These are phyloP conservation scores for Gonocerus acuteangulatus DNA, from an alignment of 2,888 invertebrate genomes.

Conservation along the genomic window DNA sequence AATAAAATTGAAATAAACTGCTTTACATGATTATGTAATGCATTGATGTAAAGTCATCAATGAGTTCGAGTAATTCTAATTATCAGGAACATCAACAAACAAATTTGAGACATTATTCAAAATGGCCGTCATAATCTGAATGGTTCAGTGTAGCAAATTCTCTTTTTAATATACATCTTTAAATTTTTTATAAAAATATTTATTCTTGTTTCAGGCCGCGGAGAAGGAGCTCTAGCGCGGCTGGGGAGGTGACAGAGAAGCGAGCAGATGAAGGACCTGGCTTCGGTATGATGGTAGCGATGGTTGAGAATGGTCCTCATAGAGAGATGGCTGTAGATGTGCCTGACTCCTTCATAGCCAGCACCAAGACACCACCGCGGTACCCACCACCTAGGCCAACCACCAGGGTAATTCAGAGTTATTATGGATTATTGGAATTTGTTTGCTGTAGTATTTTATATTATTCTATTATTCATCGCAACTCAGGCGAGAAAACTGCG, in stretches of 20 bases:
- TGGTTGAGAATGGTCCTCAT: constrained; percentile 60
- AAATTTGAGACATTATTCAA: too few relatives aligned
- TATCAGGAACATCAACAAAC: too few relatives aligned
- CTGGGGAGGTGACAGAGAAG: constrained; percentile 42
- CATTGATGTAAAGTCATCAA: too few relatives aligned
- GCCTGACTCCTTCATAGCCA: constrained; percentile 85
- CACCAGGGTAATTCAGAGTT: constrained; percentile 46
- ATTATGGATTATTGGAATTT: too few relatives aligned
- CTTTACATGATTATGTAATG: too few relatives aligned
- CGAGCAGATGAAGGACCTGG: constrained; percentile 45
- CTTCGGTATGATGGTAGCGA: constrained; percentile 62
- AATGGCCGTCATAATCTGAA: too few relatives aligned
- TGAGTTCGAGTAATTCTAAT: too few relatives aligned
- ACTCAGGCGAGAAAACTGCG: too few relatives aligned
- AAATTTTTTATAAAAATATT: constrained; percentile 1
- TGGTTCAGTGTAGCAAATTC: too few relatives aligned
- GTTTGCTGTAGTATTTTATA: not conserved
- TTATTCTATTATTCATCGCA: too few relatives aligned
- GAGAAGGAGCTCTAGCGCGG: constrained; percentile 64
- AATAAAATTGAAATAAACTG: too few relatives aligned
- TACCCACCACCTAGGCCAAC: constrained; percentile 74
- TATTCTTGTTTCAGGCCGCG: constrained; percentile 59
- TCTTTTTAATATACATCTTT: too few relatives aligned
- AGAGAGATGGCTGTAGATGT: constrained; percentile 99
- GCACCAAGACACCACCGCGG: constrained; percentile 83